These are phyloP conservation scores for Pycnomerus fuliginosus DNA, from an alignment of 2,888 invertebrate genomes.

Conservation along the genomic window DNA sequence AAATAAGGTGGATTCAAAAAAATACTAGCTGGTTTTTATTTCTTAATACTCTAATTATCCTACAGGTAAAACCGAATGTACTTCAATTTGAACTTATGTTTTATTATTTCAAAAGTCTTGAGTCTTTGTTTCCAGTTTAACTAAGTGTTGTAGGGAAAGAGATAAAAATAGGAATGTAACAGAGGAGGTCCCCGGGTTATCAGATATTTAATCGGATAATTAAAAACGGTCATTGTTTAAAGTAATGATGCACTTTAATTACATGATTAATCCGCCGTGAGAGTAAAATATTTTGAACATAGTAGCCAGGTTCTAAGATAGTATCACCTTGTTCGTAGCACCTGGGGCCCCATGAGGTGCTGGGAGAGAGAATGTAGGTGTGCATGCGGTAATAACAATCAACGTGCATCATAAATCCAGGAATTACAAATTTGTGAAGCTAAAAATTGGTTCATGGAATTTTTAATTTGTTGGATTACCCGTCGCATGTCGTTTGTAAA, in stretches of 20 bases:
- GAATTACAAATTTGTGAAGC: conserved; percentile 30
- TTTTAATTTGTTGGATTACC: conserved; percentile 6
- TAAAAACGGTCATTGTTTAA: neutral
- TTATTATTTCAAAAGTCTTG: no score
- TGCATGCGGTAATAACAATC: conserved; percentile 30
- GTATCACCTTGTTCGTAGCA: conserved; percentile 19
- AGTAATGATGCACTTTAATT: conserved; percentile 7
- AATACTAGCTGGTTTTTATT: no score
- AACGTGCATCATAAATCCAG: conserved; percentile 27
- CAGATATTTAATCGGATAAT: no score
- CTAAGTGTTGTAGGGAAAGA: no score
- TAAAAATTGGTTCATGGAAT: conserved; percentile 29
- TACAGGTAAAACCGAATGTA: no score
- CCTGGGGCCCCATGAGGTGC: conserved; percentile 22
- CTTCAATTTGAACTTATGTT: no score
- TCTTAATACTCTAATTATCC: no score
- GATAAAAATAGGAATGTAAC: no score
- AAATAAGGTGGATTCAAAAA: no score
- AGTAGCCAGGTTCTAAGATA: conserved; percentile 4
- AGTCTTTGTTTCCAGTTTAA: no score
- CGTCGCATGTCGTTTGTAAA: neutral
- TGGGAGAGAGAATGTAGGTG: conserved; percentile 25
- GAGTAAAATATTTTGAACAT: conserved; percentile 8
- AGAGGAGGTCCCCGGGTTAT: no score
- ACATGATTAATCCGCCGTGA: conserved; percentile 2